Percentiles rank a stretch among this genome's conserved stretches.
phyloP scores from a whole-genome alignment of 1,140 invertebrate genomes.

The Drosophila rhopaloa region DNA sequence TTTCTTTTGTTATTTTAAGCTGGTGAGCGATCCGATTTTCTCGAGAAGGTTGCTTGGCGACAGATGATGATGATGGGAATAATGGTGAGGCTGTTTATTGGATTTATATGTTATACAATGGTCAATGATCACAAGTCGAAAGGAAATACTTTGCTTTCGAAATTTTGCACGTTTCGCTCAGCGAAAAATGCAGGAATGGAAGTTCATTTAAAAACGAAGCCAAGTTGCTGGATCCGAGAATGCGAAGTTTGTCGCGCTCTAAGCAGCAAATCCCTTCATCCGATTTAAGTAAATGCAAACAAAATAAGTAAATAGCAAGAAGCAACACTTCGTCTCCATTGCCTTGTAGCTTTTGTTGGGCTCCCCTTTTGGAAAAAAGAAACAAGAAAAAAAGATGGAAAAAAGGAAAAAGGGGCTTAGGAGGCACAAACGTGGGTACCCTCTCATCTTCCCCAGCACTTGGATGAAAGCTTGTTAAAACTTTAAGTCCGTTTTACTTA shows the following conservation, averaged over 20 bases:
- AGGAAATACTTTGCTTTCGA: slow-evolving; percentile 41
- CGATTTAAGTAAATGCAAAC: slow-evolving; percentile 83
- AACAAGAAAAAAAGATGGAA: slow-evolving; percentile 15
- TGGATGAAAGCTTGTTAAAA: slow-evolving; percentile 77
- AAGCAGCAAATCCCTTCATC: slow-evolving; percentile 82
- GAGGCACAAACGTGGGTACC: background rate
- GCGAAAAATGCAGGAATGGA: slow-evolving; percentile 23
- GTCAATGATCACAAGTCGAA: slow-evolving; percentile 63
- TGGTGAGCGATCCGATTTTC: slow-evolving; percentile 70
- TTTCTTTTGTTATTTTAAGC: slow-evolving; percentile 79
- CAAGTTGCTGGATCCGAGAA: slow-evolving; percentile 5
- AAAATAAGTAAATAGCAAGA: slow-evolving; percentile 83
- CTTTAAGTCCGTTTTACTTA: slow-evolving; percentile 82
- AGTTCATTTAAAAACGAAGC: slow-evolving; percentile 50
- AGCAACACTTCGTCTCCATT: slow-evolving; percentile 59
- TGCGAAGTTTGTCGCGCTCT: slow-evolving; percentile 65
- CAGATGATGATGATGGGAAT: slow-evolving; percentile 23
- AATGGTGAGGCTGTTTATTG: slow-evolving; percentile 17
- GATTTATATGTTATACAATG: slow-evolving; percentile 61
- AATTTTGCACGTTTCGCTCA: slow-evolving; percentile 54
- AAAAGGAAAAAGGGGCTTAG: slow-evolving; percentile 51
- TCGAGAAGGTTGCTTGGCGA: slow-evolving; percentile 53
- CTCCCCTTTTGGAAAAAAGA: background rate
- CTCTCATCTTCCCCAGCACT: slow-evolving; percentile 47
- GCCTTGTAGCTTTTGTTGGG: slow-evolving; percentile 28